Evolutionary conservation across 2,888 invertebrate genomes (phyloP).

Genomic region (Orchesellides sinensis): DNA sequence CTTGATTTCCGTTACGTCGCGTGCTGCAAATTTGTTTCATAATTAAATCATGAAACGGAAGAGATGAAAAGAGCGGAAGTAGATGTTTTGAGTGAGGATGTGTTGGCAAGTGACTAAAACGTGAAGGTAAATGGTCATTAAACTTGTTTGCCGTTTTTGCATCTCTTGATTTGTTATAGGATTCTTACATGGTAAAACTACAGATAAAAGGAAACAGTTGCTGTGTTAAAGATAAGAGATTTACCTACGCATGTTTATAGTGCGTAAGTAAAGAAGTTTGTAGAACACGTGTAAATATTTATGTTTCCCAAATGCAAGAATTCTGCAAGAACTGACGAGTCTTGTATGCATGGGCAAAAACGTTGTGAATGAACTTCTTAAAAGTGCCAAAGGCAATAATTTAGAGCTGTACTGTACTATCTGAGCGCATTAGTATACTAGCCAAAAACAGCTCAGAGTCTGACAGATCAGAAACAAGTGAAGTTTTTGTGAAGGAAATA

Average conservation of each 20-base stretch:
- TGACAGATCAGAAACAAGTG: constrained; percentile 43
- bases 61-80: constrained; percentile 44
- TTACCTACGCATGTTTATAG: background rate
- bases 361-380: constrained; percentile 38
- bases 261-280: background rate
- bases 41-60: constrained; percentile 53
- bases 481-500: background rate
- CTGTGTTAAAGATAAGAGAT: background rate
- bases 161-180: constrained; percentile 39
- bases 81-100: constrained; percentile 7
- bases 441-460: constrained; percentile 22
- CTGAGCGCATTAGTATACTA: background rate
- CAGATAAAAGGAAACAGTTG: background rate
- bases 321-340: background rate
- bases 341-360: constrained; percentile 29
- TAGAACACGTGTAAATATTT: background rate
- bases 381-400: constrained; percentile 38
- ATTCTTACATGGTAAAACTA: background rate
- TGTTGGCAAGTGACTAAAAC: constrained; percentile 10
- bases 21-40: constrained; percentile 23
- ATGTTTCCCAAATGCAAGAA: background rate
- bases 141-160: background rate
- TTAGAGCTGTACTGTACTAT: constrained; percentile 31
- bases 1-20: constrained; percentile 19
- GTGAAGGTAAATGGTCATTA: background rate